phyloP scores from a whole-genome alignment of 2,888 invertebrate genomes.

The Mimachlamys varia region DNA sequence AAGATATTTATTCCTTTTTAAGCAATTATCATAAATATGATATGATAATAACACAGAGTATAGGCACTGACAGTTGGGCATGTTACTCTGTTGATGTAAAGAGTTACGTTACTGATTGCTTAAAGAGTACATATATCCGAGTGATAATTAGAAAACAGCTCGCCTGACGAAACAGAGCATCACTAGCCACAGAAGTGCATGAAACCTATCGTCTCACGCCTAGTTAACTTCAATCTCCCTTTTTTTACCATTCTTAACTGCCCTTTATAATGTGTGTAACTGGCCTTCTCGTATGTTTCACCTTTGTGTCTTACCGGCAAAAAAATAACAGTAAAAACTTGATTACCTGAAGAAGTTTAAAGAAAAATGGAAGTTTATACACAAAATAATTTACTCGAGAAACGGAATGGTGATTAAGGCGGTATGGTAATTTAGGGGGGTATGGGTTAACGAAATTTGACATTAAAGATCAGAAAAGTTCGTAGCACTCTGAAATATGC shows the following conservation, averaged over 20 bases:
- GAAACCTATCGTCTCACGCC: neutral
- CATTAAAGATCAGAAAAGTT: too few species aligned
- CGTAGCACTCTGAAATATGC: too few species aligned
- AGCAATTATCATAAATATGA: neutral
- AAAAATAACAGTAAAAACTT: neutral
- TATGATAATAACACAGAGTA: neutral
- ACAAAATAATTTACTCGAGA: neutral
- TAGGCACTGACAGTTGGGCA: neutral
- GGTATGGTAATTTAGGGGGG: too few species aligned
- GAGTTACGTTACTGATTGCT: neutral
- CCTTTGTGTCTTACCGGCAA: neutral
- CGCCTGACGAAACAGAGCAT: neutral
- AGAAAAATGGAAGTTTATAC: too few species aligned
- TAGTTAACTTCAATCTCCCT: neutral
- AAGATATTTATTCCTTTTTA: neutral
- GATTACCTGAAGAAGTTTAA: too few species aligned
- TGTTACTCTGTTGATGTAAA: neutral
- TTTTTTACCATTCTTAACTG: neutral
- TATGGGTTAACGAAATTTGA: too few species aligned
- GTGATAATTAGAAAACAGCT: conserved; percentile 8
- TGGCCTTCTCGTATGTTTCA: neutral
- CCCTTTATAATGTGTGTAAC: neutral
- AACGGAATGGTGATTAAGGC: too few species aligned
- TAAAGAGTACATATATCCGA: neutral
- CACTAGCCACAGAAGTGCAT: neutral